Evolutionary conservation across 2,888 invertebrate genomes (phyloP), one percentile per base, ranked within the genome.

Genomic region (Cerceris rybyensis): DNA sequence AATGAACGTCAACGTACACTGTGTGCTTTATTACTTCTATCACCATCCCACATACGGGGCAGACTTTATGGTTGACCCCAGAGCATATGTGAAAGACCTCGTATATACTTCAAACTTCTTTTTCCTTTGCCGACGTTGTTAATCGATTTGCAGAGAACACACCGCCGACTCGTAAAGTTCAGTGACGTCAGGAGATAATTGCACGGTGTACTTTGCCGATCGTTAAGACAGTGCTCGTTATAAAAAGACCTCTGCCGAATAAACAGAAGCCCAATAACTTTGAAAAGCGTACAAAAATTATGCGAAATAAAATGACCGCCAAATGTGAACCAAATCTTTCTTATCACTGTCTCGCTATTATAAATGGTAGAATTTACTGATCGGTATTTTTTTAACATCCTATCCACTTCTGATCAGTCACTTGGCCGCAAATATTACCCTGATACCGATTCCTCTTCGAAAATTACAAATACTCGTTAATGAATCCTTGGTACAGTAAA

Each of bases 21-120:
- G 28, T 4, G 28, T 28, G 28, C 28, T 28, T 28, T 28, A 28
- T 8, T 46, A 11, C 11, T 46, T 46, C 46, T 46, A 11, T 46
- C 46, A 1, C 46, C 28, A 11, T 8, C 46, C 11, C 50, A n/a
- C n/a, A n/a, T 50, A n/a, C n/a, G 50, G 13, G 17, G 8, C 17
- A 55, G 11, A 8, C 54, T 55, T 55, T 87, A 87, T 86, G 82
- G 81, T 85, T 85, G 86, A 87, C 84, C 87, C 84, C 83, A 76
- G 78, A 74, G 79, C 78, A 80, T 74, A 86, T 82, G 84, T 79
- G 83, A 13, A 83, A 78, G 81, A 78, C 74, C 80, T 59, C 58
- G 59, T 63, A 78, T 65, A 67, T 60, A 68, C 73, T 41, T 58
- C 11, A 7, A 7, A 13, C n/a, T 58, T 42, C 8, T 81, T 83